Conservation (phyloP, 1,140 invertebrate genomes). For the Gerris buenoi region DNA sequence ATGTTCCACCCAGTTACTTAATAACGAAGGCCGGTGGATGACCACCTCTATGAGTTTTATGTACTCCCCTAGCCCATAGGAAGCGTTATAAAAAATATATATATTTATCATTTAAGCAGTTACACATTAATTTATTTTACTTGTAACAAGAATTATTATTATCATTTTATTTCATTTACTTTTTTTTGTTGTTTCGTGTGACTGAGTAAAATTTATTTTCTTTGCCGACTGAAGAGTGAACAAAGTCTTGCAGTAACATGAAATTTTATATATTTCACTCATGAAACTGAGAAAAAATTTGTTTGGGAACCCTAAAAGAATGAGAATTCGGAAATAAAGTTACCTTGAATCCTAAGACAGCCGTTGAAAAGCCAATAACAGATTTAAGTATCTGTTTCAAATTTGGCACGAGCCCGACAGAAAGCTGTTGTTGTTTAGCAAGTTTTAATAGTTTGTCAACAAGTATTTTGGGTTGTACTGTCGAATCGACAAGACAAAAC, state of each 20-base stretch:
- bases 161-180: too few relatives aligned
- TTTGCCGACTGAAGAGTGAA: background rate
- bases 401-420: conserved; percentile 3
- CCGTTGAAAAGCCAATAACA: conserved; percentile 4
- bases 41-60: too few relatives aligned
- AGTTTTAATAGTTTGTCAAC: background rate
- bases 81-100: too few relatives aligned
- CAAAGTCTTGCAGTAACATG: too few relatives aligned
- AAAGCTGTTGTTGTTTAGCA: background rate
- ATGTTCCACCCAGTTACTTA: too few relatives aligned
- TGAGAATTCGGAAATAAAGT: background rate
- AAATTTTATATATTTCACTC: background rate
- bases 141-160: too few relatives aligned
- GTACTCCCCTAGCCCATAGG: too few relatives aligned
- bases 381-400: conserved; percentile 3
- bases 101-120: too few relatives aligned
- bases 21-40: too few relatives aligned
- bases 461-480: conserved; percentile 5
- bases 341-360: conserved; percentile 12
- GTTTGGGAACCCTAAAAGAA: too few relatives aligned
- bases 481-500: conserved; percentile 3
- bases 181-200: background rate
- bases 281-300: too few relatives aligned
- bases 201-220: background rate
- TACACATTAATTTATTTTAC: too few relatives aligned